These are phyloP conservation scores for Synanthedon myopaeformis DNA, from an alignment of 2,888 invertebrate species.

Conservation along the genomic window DNA sequence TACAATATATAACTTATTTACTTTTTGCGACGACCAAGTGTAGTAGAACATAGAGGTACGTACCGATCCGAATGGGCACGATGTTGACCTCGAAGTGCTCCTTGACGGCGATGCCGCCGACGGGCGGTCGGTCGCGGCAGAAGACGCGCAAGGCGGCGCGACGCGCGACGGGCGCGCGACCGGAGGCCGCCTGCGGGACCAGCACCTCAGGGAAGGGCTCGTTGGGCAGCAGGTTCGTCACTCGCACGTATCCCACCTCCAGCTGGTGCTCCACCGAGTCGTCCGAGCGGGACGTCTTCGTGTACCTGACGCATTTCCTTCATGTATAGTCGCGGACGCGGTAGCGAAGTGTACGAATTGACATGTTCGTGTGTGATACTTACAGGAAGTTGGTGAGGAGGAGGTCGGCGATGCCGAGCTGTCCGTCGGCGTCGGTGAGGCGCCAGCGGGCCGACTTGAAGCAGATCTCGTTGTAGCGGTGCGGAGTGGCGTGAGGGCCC, in stretches of 20 bases:
- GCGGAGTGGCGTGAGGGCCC: slow-evolving; percentile 69
- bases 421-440: slow-evolving; percentile 97
- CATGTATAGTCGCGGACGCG: not conserved
- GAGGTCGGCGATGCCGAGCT: slow-evolving; percentile 96
- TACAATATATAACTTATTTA: too few species aligned
- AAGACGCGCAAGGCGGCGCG: slow-evolving; percentile 94
- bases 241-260: slow-evolving; percentile 94
- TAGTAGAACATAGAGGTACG: slow-evolving; percentile 7
- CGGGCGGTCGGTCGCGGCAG: slow-evolving; percentile 95
- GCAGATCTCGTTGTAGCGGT: slow-evolving; percentile 88
- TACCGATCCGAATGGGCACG: slow-evolving; percentile 90
- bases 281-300: slow-evolving; percentile 95
- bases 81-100: slow-evolving; percentile 99
- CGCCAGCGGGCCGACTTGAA: slow-evolving; percentile 99
- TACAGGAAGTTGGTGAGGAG: slow-evolving; percentile 95
- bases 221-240: slow-evolving; percentile 94
- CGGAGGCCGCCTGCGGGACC: slow-evolving; percentile 57
- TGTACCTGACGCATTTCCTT: slow-evolving; percentile 73
- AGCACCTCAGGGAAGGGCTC: slow-evolving; percentile 89
- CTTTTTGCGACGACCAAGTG: not conserved
- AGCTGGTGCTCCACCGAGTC: slow-evolving; percentile 97
- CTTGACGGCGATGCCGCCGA: slow-evolving; percentile 98
- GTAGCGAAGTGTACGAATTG: not conserved
- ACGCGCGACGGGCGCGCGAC: slow-evolving; percentile 91
- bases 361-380: slow-evolving; percentile 19